Percentiles rank a stretch among this genome's conserved stretches.
These are phyloP conservation scores for Nematolebias whitei DNA, from an alignment of 2,113 vertebrate genomes.

Conservation along the genomic window DNA sequence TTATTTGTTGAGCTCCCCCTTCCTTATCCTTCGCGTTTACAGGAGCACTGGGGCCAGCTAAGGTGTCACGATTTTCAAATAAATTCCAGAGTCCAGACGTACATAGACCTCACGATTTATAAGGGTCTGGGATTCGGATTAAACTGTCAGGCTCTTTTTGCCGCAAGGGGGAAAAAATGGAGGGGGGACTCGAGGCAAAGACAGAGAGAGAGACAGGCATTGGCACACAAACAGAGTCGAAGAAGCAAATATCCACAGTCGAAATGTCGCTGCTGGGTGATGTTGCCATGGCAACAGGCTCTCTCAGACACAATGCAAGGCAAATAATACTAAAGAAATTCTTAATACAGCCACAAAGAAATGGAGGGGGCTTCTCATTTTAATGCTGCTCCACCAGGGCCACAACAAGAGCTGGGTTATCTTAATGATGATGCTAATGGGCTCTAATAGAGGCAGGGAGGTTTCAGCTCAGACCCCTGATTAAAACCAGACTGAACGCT, in stretches of 20 bases:
- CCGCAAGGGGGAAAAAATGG: slow-evolving; percentile 18
- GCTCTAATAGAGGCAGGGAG: slow-evolving; percentile 75
- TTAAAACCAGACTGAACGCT: slow-evolving; percentile 68
- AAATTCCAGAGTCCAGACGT: slow-evolving; percentile 54
- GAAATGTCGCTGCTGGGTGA: slow-evolving; percentile 71
- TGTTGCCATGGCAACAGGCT: slow-evolving; percentile 80
- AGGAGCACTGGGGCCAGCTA: slow-evolving; percentile 55
- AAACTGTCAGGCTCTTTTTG: slow-evolving; percentile 52
- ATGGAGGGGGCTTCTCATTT: slow-evolving; percentile 49
- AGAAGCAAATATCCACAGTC: slow-evolving; percentile 68
- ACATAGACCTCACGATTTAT: slow-evolving; percentile 57
- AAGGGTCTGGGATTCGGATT: slow-evolving; percentile 65
- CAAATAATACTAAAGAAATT: slow-evolving; percentile 59
- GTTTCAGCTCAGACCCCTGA: slow-evolving; percentile 66
- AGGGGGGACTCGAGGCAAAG: slow-evolving; percentile 30
- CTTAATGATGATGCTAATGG: slow-evolving; percentile 85
- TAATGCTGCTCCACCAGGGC: slow-evolving; percentile 57
- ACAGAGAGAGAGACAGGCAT: slow-evolving; percentile 32
- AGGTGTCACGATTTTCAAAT: slow-evolving; percentile 69
- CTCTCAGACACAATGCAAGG: slow-evolving; percentile 73
- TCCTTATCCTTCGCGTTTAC: slow-evolving; percentile 44
- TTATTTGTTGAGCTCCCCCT: slow-evolving; percentile 55
- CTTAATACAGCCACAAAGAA: slow-evolving; percentile 50
- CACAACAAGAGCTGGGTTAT: slow-evolving; percentile 61
- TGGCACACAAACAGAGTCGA: slow-evolving; percentile 53